Evolutionary conservation across 2,113 vertebrate species (phyloP).

Genomic region (Tinamus guttatus): DNA sequence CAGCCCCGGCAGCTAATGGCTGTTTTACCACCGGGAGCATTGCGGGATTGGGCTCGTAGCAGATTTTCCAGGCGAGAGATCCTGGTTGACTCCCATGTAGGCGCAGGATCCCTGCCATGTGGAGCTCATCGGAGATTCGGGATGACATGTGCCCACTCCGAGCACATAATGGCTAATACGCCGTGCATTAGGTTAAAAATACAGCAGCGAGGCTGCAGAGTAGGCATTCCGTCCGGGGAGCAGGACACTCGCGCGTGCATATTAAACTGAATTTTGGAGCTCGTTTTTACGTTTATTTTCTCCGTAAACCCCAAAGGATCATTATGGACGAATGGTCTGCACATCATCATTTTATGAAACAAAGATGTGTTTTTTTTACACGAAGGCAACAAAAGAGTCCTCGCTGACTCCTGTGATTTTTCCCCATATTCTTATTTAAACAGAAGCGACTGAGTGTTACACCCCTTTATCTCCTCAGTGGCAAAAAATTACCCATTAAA

Average conservation of each 20-base stretch:
- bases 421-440: slow-evolving; percentile 14
- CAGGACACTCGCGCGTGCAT: slow-evolving; percentile 33
- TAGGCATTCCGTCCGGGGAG: slow-evolving; percentile 42
- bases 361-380: slow-evolving; percentile 56
- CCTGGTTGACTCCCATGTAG: background rate
- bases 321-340: slow-evolving; percentile 10
- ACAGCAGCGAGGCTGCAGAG: slow-evolving; percentile 47
- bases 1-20: slow-evolving; percentile 67
- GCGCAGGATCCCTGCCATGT: slow-evolving; percentile 50
- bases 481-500: slow-evolving; percentile 15
- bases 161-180: slow-evolving; percentile 40
- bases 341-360: slow-evolving; percentile 51
- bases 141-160: slow-evolving; percentile 56
- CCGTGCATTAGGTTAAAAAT: slow-evolving; percentile 61
- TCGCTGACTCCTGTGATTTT: slow-evolving; percentile 6
- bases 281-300: slow-evolving; percentile 41
- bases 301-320: slow-evolving; percentile 41
- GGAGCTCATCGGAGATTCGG: slow-evolving; percentile 39
- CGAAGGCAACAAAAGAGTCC: slow-evolving; percentile 7
- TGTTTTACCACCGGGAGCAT: slow-evolving; percentile 42
- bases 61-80: slow-evolving; percentile 55
- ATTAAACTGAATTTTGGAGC: slow-evolving; percentile 53
- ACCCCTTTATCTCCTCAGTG: background rate
- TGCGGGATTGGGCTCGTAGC: slow-evolving; percentile 44
- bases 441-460: slow-evolving; percentile 17